Conservation (phyloP, 2,888 invertebrate genomes). For the Heliconius charithonia region DNA sequence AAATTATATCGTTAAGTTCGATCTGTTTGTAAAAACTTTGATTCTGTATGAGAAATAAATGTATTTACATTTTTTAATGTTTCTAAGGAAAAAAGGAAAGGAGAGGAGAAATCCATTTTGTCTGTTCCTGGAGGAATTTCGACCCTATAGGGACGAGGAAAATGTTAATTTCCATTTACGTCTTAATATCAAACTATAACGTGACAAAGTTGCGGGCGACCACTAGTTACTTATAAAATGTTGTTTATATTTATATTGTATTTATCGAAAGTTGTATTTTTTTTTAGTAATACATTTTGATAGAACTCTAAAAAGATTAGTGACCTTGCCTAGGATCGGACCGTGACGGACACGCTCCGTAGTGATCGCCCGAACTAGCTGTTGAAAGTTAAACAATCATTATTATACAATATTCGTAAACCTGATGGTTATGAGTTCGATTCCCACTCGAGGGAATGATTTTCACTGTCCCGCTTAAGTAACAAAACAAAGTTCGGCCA, state of each 20-base stretch:
- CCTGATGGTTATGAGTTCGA: not conserved
- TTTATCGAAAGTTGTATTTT: not conserved
- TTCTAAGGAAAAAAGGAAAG: too few relatives aligned
- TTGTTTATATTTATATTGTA: too few relatives aligned
- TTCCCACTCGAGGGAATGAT: not conserved
- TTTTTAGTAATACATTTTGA: not conserved
- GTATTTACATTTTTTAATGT: not conserved
- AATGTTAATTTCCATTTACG: too few relatives aligned
- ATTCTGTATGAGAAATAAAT: constrained; percentile 10
- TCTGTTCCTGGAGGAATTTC: too few relatives aligned
- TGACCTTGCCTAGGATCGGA: constrained; percentile 39
- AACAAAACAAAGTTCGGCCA: too few relatives aligned
- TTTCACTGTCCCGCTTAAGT: too few relatives aligned
- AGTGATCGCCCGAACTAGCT: constrained; percentile 33
- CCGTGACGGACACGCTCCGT: constrained; percentile 54
- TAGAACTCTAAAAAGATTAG: constrained; percentile 30
- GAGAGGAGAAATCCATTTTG: too few relatives aligned
- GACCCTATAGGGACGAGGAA: too few relatives aligned
- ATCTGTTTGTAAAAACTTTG: not conserved
- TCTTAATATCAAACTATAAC: too few relatives aligned
- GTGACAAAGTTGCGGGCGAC: too few relatives aligned
- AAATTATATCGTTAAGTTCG: constrained; percentile 2
- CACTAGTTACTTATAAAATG: too few relatives aligned
- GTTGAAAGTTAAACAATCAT: not conserved
- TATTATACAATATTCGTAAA: not conserved